Conservation (phyloP, 2,888 invertebrate genomes). For the Dione juno region DNA sequence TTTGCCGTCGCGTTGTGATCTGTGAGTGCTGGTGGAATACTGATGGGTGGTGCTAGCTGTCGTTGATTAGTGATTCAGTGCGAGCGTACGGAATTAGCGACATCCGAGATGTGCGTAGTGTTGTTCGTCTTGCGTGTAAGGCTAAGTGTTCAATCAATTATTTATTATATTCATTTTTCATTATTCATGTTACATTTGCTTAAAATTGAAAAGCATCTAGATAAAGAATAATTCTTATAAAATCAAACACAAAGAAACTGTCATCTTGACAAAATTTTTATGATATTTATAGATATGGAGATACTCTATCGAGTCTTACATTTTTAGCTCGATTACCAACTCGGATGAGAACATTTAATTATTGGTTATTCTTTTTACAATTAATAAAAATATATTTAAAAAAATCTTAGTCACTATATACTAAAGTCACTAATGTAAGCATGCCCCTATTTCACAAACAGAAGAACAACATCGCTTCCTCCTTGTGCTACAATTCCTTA, state of each 20-base stretch:
- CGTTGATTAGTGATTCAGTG: constrained; percentile 71
- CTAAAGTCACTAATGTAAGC: constrained; percentile 9
- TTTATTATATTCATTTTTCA: neutral
- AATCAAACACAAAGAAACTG: too few species aligned
- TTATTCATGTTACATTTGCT: neutral
- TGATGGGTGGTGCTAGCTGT: constrained; percentile 60
- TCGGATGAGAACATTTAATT: too few species aligned
- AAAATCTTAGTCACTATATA: neutral
- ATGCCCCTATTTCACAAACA: constrained; percentile 20
- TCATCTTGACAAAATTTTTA: too few species aligned
- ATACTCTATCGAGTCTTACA: too few species aligned
- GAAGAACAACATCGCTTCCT: constrained; percentile 55
- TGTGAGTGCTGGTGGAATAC: constrained; percentile 66
- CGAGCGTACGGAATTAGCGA: constrained; percentile 78
- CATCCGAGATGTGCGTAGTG: constrained; percentile 68
- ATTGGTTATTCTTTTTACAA: neutral
- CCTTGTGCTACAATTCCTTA: constrained; percentile 39
- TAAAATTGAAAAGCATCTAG: neutral
- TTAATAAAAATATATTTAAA: neutral
- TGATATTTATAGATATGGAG: too few species aligned
- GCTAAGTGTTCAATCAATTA: constrained; percentile 18
- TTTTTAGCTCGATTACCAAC: too few species aligned
- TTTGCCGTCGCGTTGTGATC: constrained; percentile 64
- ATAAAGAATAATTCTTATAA: neutral
- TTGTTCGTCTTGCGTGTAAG: constrained; percentile 35